These are phyloP conservation scores for Thaleichthys pacificus DNA, from an alignment of 2,797 vertebrate species.

Conservation along the genomic window DNA sequence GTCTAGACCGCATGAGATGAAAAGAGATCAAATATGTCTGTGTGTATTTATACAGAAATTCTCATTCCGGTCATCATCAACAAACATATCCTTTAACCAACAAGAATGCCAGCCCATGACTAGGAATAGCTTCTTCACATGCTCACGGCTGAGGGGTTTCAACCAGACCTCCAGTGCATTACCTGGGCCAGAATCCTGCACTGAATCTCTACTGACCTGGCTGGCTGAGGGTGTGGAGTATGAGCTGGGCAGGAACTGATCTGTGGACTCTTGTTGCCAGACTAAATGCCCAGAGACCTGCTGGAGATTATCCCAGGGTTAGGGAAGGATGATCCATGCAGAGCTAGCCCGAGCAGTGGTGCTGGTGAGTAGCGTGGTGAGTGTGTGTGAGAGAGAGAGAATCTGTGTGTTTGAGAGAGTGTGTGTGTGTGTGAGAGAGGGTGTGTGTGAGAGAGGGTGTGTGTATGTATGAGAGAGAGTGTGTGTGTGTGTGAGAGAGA, in stretches of 20 bases:
- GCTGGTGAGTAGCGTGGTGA: neutral
- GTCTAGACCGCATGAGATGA: no score
- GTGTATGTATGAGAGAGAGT: constrained; percentile 5
- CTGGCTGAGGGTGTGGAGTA: neutral
- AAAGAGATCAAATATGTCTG: no score
- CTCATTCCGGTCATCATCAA: no score
- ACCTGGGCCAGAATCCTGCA: neutral
- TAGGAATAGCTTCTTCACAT: no score
- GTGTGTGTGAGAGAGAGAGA: neutral
- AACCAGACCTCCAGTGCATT: no score
- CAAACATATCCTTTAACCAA: no score
- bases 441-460: neutral
- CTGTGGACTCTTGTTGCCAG: constrained; percentile 1
- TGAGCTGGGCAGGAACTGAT: neutral
- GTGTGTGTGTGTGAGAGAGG: neutral
- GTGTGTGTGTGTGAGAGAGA: constrained; percentile 11
- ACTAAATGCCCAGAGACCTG: neutral
- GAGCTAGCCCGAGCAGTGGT: neutral
- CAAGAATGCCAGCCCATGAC: no score
- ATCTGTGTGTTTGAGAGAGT: neutral
- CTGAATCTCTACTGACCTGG: neutral
- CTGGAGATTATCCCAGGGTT: constrained; percentile 12
- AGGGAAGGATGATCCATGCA: constrained; percentile 8
- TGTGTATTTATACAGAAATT: no score
- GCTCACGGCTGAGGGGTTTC: no score